Percentiles rank a stretch among this genome's conserved stretches.
Conservation (phyloP, 2,888 invertebrate species). For the Anagyrus pseudococci region DNA sequence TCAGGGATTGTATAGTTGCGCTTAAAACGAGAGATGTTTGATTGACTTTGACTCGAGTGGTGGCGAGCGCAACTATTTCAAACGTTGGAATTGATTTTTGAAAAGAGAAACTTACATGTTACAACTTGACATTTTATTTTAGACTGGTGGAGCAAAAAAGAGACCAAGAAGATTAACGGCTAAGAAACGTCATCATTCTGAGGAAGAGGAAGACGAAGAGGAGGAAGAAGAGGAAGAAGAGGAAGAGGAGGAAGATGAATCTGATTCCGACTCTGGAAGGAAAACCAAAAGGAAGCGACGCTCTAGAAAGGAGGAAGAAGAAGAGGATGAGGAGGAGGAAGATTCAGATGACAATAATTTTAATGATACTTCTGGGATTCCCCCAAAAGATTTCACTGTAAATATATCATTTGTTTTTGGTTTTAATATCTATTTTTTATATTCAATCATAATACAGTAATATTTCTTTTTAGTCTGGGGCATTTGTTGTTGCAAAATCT, state of each 20-base stretch:
- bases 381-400: conserved; percentile 59
- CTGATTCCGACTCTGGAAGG: conserved; percentile 55
- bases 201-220: conserved; percentile 57
- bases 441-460: conserved; percentile 8
- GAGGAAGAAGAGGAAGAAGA: conserved; percentile 55
- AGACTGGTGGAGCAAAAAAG: conserved; percentile 38
- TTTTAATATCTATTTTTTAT: background rate
- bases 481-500: conserved; percentile 67
- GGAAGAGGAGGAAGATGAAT: conserved; percentile 57
- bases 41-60: too few relatives aligned
- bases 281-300: conserved; percentile 50
- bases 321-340: conserved; percentile 57
- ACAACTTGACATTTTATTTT: conserved; percentile 9
- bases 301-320: conserved; percentile 45
- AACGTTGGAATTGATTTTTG: too few relatives aligned
- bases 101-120: too few relatives aligned
- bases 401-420: conserved; percentile 16
- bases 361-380: conserved; percentile 54
- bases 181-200: conserved; percentile 59
- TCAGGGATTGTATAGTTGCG: too few relatives aligned
- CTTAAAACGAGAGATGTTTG: too few relatives aligned
- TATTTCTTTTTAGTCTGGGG: conserved; percentile 62
- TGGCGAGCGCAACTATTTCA: too few relatives aligned
- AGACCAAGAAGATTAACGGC: conserved; percentile 53
- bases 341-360: conserved; percentile 58